Evolutionary conservation across 2,888 invertebrate genomes (phyloP), one percentile per base, ranked within the genome.

Genomic region (Trichopria drosophilae): DNA sequence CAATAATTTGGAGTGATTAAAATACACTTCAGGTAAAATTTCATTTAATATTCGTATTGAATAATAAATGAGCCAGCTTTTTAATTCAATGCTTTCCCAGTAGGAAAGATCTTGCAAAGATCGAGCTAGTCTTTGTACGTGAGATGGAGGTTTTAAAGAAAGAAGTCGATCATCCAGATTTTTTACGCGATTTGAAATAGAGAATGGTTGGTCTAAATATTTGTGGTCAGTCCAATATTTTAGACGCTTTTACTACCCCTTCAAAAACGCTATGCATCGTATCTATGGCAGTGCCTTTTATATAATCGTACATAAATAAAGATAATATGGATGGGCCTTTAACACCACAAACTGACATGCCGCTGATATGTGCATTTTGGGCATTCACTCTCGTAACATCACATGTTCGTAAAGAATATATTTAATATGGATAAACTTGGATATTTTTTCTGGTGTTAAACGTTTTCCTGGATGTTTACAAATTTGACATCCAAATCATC

Each of bases 1-100:
- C 9, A 44, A 20, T n/a, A 51, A 20, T 31, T 51, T 43, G 18
- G 16, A 39, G 19, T 44, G 51, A 1, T 44, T 19, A 9, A 51
- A 45, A 19, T 36, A 36, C 7, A 16, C 18, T 10, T 28, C 26
- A 3, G 43, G 39, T 32, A 39, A 31, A n/a, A 51, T 16, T 7
- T 31, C 15, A 7, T 29, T 6, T 9, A 20, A 3, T 10, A 28
- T 3, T 20, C 46, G 16, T 20, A 36, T 29, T 23, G 34, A 44
- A 16, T 13, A 44, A 10, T 23, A 9, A 26, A 10, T 42, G 41
- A 44, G 36, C 44, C 44, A 44, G 16, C 29, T n/a, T 15, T 46
- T 46, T 4, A 18, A 37, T 24, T 48, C 48, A 15, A 34, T 24
- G 2, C 24, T 35, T 26, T 48, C 41, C 5, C 22, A 48, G 22